phyloP scores from a whole-genome alignment of 1,140 invertebrate species.

The Anadara kagoshimensis region DNA sequence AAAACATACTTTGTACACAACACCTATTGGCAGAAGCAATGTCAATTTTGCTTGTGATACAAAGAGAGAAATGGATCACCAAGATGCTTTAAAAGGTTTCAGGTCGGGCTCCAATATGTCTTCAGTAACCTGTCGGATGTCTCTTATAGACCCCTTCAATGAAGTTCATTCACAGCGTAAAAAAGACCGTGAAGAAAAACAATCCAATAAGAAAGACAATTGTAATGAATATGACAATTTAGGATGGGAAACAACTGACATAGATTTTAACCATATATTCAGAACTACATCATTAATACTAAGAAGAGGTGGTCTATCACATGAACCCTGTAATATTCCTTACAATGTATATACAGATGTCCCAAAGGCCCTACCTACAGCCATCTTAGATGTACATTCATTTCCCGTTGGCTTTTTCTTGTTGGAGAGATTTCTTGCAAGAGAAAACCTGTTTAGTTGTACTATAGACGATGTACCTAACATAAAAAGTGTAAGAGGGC shows the following conservation, averaged over 20 bases:
- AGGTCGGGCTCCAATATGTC: constrained; percentile 7
- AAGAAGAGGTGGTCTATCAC: neutral
- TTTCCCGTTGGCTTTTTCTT: neutral
- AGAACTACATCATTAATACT: neutral
- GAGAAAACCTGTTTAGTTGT: neutral
- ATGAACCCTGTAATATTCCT: neutral
- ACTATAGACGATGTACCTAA: neutral
- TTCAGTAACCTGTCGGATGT: neutral
- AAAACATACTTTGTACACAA: constrained; percentile 18
- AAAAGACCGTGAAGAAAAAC: neutral
- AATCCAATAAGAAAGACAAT: neutral
- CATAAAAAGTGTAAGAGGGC: neutral
- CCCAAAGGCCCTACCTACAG: neutral
- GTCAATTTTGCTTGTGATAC: constrained; percentile 19
- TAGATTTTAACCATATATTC: neutral
- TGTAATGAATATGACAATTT: neutral
- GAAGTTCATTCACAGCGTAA: neutral
- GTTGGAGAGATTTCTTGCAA: neutral
- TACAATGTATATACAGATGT: neutral
- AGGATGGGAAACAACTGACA: neutral
- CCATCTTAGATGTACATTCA: neutral
- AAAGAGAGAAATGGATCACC: constrained; percentile 28
- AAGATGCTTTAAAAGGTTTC: constrained; percentile 20
- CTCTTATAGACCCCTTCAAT: neutral
- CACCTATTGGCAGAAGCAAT: constrained; percentile 10